phyloP scores from a whole-genome alignment of 2,888 invertebrate species.

The Drosophila helvetica region DNA sequence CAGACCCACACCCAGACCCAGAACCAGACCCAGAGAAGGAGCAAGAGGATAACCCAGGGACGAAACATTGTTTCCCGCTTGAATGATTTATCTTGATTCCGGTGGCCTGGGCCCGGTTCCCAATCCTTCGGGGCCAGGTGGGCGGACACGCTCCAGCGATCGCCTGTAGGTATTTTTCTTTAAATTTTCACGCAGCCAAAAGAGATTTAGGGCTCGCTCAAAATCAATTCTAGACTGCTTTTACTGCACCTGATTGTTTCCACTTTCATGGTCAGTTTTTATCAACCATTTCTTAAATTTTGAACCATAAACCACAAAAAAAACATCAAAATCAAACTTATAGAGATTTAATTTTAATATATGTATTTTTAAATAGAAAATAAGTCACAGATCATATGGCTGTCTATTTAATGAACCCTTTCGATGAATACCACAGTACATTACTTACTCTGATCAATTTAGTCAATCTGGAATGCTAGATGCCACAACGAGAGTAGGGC shows the following conservation, averaged over 20 bases:
- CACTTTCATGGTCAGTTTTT: too few species aligned
- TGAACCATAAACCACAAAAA: too few species aligned
- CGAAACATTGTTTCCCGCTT: conserved; percentile 42
- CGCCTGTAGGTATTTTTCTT: conserved; percentile 2
- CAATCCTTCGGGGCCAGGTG: conserved; percentile 7
- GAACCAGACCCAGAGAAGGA: not conserved
- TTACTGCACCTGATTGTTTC: too few species aligned
- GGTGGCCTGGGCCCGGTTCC: not conserved
- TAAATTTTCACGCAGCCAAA: conserved; percentile 15
- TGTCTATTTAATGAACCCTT: not conserved
- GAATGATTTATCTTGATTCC: conserved; percentile 44
- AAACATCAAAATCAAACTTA: too few species aligned
- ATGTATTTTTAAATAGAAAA: too few species aligned
- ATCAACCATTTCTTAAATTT: too few species aligned
- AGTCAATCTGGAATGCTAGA: not conserved
- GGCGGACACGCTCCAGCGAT: conserved; percentile 1
- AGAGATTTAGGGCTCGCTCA: not conserved
- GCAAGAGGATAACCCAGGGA: conserved; percentile 20
- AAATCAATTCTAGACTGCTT: not conserved
- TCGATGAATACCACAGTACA: not conserved
- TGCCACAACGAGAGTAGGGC: not conserved
- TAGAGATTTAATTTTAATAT: too few species aligned
- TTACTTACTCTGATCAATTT: too few species aligned
- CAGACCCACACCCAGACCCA: conserved; percentile 4
- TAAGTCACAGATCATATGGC: too few species aligned